Evolutionary conservation across 2,888 invertebrate species (phyloP).

Genomic region (Venusia cambrica): DNA sequence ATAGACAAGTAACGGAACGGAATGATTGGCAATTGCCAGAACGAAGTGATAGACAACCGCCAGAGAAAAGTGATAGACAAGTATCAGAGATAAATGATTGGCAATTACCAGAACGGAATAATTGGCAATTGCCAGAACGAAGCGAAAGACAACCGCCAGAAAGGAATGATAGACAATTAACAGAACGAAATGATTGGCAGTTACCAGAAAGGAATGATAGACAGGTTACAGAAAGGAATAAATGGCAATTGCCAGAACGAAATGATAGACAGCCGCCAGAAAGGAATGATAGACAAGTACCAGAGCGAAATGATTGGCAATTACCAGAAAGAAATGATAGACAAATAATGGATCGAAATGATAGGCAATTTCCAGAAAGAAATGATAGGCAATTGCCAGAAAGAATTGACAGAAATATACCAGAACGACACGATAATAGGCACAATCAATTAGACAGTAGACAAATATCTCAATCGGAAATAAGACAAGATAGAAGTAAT

Average conservation of each 20-base stretch:
- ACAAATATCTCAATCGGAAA: conserved; percentile 26
- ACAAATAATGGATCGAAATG: conserved; percentile 15
- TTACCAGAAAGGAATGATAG: conserved; percentile 20
- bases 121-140: conserved; percentile 13
- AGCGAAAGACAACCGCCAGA: conserved; percentile 11
- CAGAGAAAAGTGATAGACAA: conserved; percentile 20
- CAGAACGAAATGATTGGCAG: conserved; percentile 19
- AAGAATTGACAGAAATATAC: conserved; percentile 16
- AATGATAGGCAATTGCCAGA: conserved; percentile 21
- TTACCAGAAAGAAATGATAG: conserved; percentile 16
- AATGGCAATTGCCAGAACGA: conserved; percentile 26
- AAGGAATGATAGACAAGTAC: conserved; percentile 26
- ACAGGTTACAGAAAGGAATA: too few species aligned
- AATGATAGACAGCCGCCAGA: conserved; percentile 11
- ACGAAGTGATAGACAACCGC: conserved; percentile 22
- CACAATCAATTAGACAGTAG: conserved; percentile 26
- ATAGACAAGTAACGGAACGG: conserved; percentile 29
- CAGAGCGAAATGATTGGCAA: conserved; percentile 19
- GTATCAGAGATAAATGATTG: conserved; percentile 24
- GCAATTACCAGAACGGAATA: conserved; percentile 24
- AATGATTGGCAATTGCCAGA: too few species aligned
- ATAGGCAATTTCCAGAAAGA: conserved; percentile 20
- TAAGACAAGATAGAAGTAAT: conserved; percentile 25
- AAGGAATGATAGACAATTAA: too few species aligned
- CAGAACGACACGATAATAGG: conserved; percentile 15